Evolutionary conservation across 2,888 invertebrate genomes (phyloP), one percentile per base, ranked within the genome.

Genomic region (Drosophila pseudotakahashii): DNA sequence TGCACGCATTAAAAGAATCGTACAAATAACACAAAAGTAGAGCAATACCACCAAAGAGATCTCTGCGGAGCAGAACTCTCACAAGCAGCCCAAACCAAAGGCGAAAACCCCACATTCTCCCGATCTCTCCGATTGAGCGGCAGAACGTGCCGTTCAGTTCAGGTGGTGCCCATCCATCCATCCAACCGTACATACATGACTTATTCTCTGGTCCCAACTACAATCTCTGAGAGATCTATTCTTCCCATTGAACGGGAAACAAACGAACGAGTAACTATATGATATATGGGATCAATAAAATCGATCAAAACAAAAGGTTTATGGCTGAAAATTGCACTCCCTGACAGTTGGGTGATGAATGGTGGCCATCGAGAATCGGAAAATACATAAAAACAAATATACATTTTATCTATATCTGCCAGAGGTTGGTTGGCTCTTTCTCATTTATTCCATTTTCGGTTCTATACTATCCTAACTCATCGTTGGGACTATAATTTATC

Each of bases 11-110:
- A 60, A 79, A 70, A 77, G 68, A 77, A 73, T 73, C 60, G 67
- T 78, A 80, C 82, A 76, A 63, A 71, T 75, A 75, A 79, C 73
- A 76, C 53, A 76, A 68, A 55, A 70, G 63, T 72, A 66, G 67
- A 75, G 59, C 63, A 57, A 78, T 66, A 72, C 76, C 41, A 81
- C 64, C 54, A 71, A 67, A 71, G 52, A 48, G 13, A 64, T 70
- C 66, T 69, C 45, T 70, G 34, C 23, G 26, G 66, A 66, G 72
- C 64, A 66, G 76, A 78, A 71, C 68, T 76, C 53, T 78, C 71
- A 58, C 63, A 72, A 55, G 70, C 59, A 72, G 51, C 53, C 58
- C 69, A 64, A 50, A 58, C 41, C 51, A 42, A 32, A 41, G 23
- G 13, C 32, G 14, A 36, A 44, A 45, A 52, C 45, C 64, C 51